Conservation (phyloP, 2,113 vertebrate species). For the Caloenas nicobarica region DNA sequence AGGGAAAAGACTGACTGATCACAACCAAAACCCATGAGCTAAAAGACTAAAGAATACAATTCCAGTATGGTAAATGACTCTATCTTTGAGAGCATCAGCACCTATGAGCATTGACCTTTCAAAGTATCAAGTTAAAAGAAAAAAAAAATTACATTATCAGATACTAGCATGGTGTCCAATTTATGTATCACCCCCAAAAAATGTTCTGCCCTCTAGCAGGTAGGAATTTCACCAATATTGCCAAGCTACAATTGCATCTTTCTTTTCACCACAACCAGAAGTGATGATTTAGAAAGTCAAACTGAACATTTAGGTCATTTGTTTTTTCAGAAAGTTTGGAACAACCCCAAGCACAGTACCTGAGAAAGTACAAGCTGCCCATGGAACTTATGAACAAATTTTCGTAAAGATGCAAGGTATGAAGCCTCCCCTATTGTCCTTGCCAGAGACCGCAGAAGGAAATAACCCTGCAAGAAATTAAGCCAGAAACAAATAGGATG, state of each 20-base stretch:
- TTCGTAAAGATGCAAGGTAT: constrained; percentile 85
- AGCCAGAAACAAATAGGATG: background rate
- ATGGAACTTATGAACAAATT: constrained; percentile 87
- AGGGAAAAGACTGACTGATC: background rate
- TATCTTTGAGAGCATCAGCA: background rate
- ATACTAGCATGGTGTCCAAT: background rate
- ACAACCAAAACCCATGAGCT: background rate
- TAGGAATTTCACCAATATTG: background rate
- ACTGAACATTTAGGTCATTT: background rate
- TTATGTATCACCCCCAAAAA: background rate
- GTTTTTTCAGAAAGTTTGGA: background rate
- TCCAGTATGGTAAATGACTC: background rate
- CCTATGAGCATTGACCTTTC: background rate
- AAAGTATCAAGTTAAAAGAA: background rate
- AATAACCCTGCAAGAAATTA: constrained; percentile 86
- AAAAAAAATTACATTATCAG: background rate
- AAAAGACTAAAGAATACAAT: background rate
- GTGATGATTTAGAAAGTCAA: background rate
- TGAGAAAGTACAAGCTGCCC: constrained; percentile 93
- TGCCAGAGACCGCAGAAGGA: constrained; percentile 87
- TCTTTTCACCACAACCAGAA: background rate
- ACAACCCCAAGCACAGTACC: constrained; percentile 71
- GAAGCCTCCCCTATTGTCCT: constrained; percentile 79
- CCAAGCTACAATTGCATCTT: background rate
- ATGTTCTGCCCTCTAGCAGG: background rate